Percentiles rank a stretch among this genome's conserved stretches.
Conservation (phyloP, 2,888 invertebrate genomes). For the Caenorhabditis panamensis region DNA sequence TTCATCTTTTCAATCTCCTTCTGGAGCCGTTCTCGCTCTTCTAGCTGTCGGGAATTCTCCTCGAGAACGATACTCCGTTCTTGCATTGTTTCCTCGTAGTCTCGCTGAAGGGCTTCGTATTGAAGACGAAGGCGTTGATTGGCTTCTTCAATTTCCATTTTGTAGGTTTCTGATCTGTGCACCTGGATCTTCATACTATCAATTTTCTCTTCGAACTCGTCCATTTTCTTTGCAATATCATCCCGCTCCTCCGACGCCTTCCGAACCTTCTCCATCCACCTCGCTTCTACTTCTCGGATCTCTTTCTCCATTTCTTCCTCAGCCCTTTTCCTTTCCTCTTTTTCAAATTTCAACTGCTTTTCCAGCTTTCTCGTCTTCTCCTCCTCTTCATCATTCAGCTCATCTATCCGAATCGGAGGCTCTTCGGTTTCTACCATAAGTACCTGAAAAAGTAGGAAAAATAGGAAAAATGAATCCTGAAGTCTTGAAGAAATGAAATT, state of each 20-base stretch:
- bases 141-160: conserved; percentile 69
- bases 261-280: conserved; percentile 70
- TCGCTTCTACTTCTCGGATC: conserved; percentile 61
- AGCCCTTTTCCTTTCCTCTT: conserved; percentile 38
- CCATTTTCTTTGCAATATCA: conserved; percentile 51
- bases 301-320: conserved; percentile 70
- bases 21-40: conserved; percentile 64
- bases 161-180: conserved; percentile 67
- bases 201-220: conserved; percentile 70
- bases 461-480: conserved; percentile 9
- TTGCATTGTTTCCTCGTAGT: conserved; percentile 76
- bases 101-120: conserved; percentile 65
- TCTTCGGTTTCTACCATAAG: conserved; percentile 33
- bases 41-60: conserved; percentile 66
- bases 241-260: conserved; percentile 63
- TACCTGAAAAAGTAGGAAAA: neutral
- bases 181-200: conserved; percentile 66
- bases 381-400: conserved; percentile 6
- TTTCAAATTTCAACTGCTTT: conserved; percentile 56
- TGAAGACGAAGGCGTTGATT: conserved; percentile 62
- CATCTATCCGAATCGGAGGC: neutral
- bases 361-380: conserved; percentile 51
- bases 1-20: conserved; percentile 55
- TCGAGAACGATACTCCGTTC: conserved; percentile 66
- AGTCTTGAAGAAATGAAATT: conserved; percentile 20